These are phyloP conservation scores for Ephestia elutella DNA, from an alignment of 1,140 invertebrate genomes.

Conservation along the genomic window DNA sequence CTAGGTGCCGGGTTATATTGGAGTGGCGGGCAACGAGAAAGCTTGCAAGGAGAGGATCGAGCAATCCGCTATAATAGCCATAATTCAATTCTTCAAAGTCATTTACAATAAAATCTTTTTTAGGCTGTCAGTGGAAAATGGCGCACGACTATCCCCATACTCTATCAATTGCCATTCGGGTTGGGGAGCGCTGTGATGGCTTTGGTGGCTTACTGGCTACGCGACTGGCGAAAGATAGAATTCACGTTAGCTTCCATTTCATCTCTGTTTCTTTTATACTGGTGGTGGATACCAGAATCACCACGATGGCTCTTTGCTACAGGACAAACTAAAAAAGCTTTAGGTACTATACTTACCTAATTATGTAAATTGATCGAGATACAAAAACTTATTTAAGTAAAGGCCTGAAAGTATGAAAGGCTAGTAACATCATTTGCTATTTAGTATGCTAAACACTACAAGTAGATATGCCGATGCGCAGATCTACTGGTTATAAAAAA, in stretches of 20 bases:
- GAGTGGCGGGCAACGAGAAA: no score
- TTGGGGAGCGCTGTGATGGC: slow-evolving; percentile 78
- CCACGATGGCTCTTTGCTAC: slow-evolving; percentile 86
- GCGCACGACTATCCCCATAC: slow-evolving; percentile 79
- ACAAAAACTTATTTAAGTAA: no score
- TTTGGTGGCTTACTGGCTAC: slow-evolving; percentile 77
- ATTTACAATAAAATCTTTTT: slow-evolving; percentile 16
- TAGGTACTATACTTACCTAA: slow-evolving; percentile 25
- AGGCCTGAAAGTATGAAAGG: no score
- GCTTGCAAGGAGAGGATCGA: no score
- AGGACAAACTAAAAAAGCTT: slow-evolving; percentile 79
- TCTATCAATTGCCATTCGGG: slow-evolving; percentile 82
- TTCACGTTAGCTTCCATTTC: slow-evolving; percentile 81
- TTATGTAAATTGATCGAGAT: slow-evolving; percentile 17
- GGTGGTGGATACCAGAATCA: slow-evolving; percentile 84
- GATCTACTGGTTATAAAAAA: no score
- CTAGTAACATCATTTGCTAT: no score
- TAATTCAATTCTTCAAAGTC: no score
- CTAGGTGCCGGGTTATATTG: no score
- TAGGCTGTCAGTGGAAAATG: slow-evolving; percentile 76
- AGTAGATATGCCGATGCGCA: no score
- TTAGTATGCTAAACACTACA: no score
- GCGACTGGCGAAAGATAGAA: slow-evolving; percentile 84
- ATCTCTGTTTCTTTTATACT: slow-evolving; percentile 79
- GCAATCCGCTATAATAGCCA: no score